phyloP scores from a whole-genome alignment of 1,140 invertebrate species.

The Eumaeus atala region DNA sequence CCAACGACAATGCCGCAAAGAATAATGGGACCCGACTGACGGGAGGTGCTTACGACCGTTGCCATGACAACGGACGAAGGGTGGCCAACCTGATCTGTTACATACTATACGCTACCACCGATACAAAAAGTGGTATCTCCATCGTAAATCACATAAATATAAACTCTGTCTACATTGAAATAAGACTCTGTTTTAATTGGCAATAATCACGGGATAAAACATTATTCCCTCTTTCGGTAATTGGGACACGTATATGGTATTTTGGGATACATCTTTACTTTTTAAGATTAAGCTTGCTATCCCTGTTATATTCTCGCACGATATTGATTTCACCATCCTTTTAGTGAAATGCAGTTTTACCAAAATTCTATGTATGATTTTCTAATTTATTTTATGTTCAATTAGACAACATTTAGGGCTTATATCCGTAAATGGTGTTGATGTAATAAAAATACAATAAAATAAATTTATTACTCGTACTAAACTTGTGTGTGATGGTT shows the following conservation, averaged over 20 bases:
- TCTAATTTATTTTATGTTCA: neutral
- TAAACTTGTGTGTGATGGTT: slow-evolving; percentile 20
- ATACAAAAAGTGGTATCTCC: slow-evolving; percentile 45
- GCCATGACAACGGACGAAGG: slow-evolving; percentile 64
- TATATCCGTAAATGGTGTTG: slow-evolving; percentile 21
- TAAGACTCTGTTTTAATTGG: slow-evolving; percentile 44
- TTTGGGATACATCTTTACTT: slow-evolving; percentile 72
- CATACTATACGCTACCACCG: slow-evolving; percentile 44
- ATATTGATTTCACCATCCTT: slow-evolving; percentile 21
- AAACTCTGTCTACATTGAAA: slow-evolving; percentile 41
- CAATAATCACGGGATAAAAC: slow-evolving; percentile 39
- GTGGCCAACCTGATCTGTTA: slow-evolving; percentile 64
- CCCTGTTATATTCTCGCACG: slow-evolving; percentile 43
- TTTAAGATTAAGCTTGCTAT: slow-evolving; percentile 66
- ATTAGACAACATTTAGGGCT: neutral
- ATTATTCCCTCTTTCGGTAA: slow-evolving; percentile 49
- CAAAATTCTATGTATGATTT: neutral
- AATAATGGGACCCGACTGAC: slow-evolving; percentile 71
- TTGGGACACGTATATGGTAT: slow-evolving; percentile 62
- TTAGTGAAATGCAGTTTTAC: neutral
- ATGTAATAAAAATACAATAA: slow-evolving; percentile 23
- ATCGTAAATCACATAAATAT: slow-evolving; percentile 38
- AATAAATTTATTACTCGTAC: slow-evolving; percentile 25
- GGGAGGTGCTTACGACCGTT: slow-evolving; percentile 65
- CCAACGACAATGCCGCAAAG: slow-evolving; percentile 51